Conservation (phyloP, 2,888 invertebrate species). For the Ophion costatus region DNA sequence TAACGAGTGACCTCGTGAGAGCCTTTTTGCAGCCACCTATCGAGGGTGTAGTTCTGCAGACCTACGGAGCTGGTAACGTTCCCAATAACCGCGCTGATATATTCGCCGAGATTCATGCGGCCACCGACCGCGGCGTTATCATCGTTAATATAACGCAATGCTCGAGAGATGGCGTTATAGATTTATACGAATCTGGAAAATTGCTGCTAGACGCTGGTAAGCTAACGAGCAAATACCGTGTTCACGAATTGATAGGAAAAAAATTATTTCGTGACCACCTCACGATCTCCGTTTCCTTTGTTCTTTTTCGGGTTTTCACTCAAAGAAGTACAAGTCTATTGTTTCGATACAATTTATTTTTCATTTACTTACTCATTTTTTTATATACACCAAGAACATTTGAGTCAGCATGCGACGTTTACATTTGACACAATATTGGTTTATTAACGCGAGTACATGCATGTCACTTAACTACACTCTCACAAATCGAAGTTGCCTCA, state of each 20-base stretch:
- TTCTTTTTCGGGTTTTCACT: no score
- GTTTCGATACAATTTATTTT: no score
- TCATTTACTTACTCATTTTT: no score
- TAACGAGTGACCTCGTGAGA: slow-evolving; percentile 90
- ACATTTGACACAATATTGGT: no score
- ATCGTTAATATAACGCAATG: slow-evolving; percentile 98
- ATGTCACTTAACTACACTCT: no score
- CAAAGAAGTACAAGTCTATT: no score
- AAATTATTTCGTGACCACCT: neutral
- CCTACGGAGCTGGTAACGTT: slow-evolving; percentile 97
- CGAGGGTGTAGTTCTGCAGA: slow-evolving; percentile 94
- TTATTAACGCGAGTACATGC: no score
- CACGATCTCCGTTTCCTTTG: no score
- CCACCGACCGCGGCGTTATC: slow-evolving; percentile 91
- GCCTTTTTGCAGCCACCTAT: slow-evolving; percentile 91
- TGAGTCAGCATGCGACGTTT: no score
- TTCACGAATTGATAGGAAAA: neutral
- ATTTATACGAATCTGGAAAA: slow-evolving; percentile 94
- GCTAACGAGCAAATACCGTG: neutral
- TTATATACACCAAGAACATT: no score
- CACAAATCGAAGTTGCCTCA: no score
- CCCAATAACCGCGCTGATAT: slow-evolving; percentile 94
- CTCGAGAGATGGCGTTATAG: slow-evolving; percentile 90
- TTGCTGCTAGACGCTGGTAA: slow-evolving; percentile 76
- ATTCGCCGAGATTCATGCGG: slow-evolving; percentile 88